phyloP scores from a whole-genome alignment of 2,888 invertebrate species.

The Zaprionus obscuricornis region DNA sequence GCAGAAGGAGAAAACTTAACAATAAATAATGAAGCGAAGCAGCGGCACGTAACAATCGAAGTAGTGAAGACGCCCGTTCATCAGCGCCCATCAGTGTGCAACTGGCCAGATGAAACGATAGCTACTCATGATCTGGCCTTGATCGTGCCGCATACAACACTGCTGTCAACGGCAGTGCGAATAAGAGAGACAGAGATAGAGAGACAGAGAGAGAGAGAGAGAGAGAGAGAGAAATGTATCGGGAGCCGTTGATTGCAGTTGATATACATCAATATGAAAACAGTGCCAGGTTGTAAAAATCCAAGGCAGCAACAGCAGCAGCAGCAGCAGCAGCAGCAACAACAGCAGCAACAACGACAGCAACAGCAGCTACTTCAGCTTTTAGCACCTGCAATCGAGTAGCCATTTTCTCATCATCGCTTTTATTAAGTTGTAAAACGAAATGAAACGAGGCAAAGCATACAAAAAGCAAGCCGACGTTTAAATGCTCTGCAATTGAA shows the following conservation, averaged over 20 bases:
- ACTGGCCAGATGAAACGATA: slow-evolving; percentile 11
- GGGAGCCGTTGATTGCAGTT: slow-evolving; percentile 64
- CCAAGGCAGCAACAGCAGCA: too few relatives aligned
- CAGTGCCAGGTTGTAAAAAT: slow-evolving; percentile 56
- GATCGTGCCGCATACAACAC: slow-evolving; percentile 62
- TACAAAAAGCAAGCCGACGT: slow-evolving; percentile 9
- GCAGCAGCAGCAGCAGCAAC: too few relatives aligned
- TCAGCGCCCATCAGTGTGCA: slow-evolving; percentile 34
- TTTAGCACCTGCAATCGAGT: slow-evolving; percentile 60
- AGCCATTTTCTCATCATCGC: slow-evolving; percentile 48
- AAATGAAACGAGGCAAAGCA: slow-evolving; percentile 20
- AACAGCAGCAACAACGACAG: too few relatives aligned
- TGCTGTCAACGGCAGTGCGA: slow-evolving; percentile 42
- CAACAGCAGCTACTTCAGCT: slow-evolving; percentile 51
- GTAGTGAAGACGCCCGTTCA: slow-evolving; percentile 51
- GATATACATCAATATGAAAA: slow-evolving; percentile 64
- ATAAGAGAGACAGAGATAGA: background rate
- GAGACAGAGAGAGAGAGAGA: background rate
- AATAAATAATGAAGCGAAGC: slow-evolving; percentile 61
- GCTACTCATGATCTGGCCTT: slow-evolving; percentile 42
- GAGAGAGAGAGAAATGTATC: slow-evolving; percentile 53
- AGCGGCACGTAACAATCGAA: slow-evolving; percentile 51
- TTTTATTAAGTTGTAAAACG: slow-evolving; percentile 60
- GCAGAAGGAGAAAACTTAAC: slow-evolving; percentile 17
- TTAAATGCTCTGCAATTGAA: slow-evolving; percentile 33